phyloP scores from a whole-genome alignment of 1,140 invertebrate genomes.

The Listronotus bonariensis region DNA sequence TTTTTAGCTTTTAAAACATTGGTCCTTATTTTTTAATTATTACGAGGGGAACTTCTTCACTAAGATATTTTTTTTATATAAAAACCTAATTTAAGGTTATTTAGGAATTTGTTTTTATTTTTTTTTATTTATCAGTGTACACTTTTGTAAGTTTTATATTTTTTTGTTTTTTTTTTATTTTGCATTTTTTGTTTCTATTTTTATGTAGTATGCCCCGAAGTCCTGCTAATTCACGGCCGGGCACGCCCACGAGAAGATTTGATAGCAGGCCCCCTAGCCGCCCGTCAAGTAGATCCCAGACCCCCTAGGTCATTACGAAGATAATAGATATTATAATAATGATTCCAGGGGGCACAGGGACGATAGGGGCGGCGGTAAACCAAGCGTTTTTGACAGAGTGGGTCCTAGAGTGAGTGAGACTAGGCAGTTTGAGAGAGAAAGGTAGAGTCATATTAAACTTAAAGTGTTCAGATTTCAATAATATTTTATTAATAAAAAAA shows the following conservation, averaged over 20 bases:
- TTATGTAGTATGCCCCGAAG: constrained; percentile 31
- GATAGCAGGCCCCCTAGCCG: constrained; percentile 33
- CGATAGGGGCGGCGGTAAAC: neutral
- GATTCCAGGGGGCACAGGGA: constrained; percentile 13
- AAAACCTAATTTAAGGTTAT: too few species aligned
- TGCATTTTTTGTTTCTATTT: constrained; percentile 4
- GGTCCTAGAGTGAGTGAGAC: constrained; percentile 22
- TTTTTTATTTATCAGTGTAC: too few species aligned
- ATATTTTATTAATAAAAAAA: too few species aligned
- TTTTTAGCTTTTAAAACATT: too few species aligned
- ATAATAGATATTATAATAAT: constrained; percentile 14
- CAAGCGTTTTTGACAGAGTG: constrained; percentile 25
- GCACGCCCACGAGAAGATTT: constrained; percentile 56
- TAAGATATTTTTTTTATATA: too few species aligned
- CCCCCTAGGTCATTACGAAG: constrained; percentile 34
- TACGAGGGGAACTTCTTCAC: too few species aligned
- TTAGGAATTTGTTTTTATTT: too few species aligned
- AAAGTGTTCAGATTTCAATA: too few species aligned
- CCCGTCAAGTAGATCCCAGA: constrained; percentile 35
- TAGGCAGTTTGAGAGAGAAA: constrained; percentile 13
- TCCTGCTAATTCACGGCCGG: constrained; percentile 55
- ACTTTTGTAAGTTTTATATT: too few species aligned
- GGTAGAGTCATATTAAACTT: constrained; percentile 7
- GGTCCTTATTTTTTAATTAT: too few species aligned
- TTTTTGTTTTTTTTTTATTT: constrained; percentile 10